These are phyloP conservation scores for Numenius phaeopus DNA, from an alignment of 2,797 vertebrate genomes.

Conservation along the genomic window DNA sequence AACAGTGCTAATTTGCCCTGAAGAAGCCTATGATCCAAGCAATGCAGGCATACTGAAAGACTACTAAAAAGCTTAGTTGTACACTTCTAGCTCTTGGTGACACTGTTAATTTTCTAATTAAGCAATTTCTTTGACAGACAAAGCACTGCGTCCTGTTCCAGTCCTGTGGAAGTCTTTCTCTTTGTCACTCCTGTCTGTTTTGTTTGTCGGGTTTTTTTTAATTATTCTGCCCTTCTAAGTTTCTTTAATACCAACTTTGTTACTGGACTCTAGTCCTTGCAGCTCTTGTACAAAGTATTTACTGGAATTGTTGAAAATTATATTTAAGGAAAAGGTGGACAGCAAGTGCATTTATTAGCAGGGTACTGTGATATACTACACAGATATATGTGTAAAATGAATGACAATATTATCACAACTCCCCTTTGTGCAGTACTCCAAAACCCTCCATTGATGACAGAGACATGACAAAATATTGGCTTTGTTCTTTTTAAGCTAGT, in stretches of 20 bases:
- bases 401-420: background rate
- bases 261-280: background rate
- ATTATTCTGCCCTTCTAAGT: background rate
- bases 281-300: background rate
- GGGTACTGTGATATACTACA: background rate
- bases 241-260: background rate
- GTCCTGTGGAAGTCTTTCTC: background rate
- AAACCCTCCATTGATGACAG: background rate
- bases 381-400: background rate
- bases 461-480: background rate
- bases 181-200: background rate
- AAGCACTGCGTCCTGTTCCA: accelerated
- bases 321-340: background rate
- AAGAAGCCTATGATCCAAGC: background rate
- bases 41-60: background rate
- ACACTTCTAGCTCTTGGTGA: background rate
- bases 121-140: background rate
- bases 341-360: background rate
- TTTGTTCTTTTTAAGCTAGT: background rate
- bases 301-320: background rate
- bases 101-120: background rate
- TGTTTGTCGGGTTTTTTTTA: background rate
- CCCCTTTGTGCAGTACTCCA: background rate
- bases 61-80: background rate
- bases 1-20: conserved; percentile 17